A percentile compares a stretch with the other conserved stretches of the same genome.
Evolutionary conservation across 2,113 vertebrate species (phyloP).

Genomic region (Crotalus horridus): DNA sequence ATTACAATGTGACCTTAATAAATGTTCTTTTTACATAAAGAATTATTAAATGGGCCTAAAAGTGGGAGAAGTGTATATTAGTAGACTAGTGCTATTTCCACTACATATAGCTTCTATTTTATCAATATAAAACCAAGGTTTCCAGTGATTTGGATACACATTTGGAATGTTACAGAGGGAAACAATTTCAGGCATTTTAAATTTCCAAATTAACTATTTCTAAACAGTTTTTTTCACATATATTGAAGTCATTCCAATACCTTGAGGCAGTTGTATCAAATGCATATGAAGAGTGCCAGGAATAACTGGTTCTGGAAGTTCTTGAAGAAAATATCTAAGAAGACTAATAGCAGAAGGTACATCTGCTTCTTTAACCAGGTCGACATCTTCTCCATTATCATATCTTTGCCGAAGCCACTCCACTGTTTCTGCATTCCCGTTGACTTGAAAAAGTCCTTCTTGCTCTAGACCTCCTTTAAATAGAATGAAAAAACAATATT

Average conservation of each 20-base stretch:
- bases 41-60: neutral
- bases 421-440: slow-evolving; percentile 95
- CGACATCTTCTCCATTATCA: slow-evolving; percentile 92
- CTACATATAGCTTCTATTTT: neutral
- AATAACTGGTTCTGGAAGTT: slow-evolving; percentile 95
- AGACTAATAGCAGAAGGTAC: slow-evolving; percentile 95
- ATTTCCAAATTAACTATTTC: neutral
- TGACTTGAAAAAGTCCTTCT: slow-evolving; percentile 96
- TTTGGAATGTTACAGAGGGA: neutral
- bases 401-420: slow-evolving; percentile 96
- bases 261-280: slow-evolving; percentile 93
- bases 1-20: neutral
- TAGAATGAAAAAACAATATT: neutral
- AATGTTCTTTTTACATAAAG: neutral
- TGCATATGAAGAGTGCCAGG: slow-evolving; percentile 85
- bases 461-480: slow-evolving; percentile 87
- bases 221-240: neutral
- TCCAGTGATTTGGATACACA: neutral
- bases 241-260: slow-evolving; percentile 59
- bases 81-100: neutral
- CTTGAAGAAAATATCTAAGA: slow-evolving; percentile 95
- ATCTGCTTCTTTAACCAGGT: slow-evolving; percentile 94
- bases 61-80: neutral
- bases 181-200: neutral
- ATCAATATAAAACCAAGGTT: neutral